These are phyloP conservation scores for Sarcophaga bullata DNA, from an alignment of 1,140 invertebrate genomes.

Conservation along the genomic window DNA sequence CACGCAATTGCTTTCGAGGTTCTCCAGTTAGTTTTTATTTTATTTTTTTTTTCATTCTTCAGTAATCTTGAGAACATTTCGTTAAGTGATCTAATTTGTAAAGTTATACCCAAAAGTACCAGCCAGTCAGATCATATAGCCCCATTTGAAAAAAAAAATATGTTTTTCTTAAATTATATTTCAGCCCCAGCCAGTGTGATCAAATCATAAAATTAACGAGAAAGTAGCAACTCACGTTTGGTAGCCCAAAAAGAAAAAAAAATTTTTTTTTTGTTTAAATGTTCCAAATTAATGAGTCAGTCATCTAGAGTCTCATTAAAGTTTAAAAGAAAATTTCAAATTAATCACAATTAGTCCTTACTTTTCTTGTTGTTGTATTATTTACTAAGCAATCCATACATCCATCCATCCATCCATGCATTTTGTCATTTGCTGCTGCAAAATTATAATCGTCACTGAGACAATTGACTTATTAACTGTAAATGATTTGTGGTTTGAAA, in stretches of 20 bases:
- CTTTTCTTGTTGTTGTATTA: no score
- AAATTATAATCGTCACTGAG: neutral
- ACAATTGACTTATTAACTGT: slow-evolving; percentile 19
- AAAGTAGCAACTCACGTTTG: neutral
- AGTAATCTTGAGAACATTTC: slow-evolving; percentile 36
- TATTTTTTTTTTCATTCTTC: neutral
- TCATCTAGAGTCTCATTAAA: no score
- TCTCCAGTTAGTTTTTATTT: neutral
- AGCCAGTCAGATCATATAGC: neutral
- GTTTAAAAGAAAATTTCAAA: no score
- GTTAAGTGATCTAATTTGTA: slow-evolving; percentile 40
- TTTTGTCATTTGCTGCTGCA: neutral
- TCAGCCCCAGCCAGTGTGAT: neutral
- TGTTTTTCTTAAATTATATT: slow-evolving; percentile 1
- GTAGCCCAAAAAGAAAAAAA: neutral
- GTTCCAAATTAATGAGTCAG: no score
- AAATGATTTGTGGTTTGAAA: slow-evolving; percentile 18
- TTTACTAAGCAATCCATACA: no score
- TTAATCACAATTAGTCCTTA: no score
- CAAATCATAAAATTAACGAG: neutral
- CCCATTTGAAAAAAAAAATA: neutral
- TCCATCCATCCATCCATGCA: neutral
- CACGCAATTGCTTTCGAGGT: slow-evolving; percentile 33
- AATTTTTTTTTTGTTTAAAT: neutral
- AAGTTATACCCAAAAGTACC: neutral